Evolutionary conservation across 2,797 vertebrate genomes (phyloP), one percentile per base, ranked within the genome.

Genomic region (Oreonectes daqikongensis): DNA sequence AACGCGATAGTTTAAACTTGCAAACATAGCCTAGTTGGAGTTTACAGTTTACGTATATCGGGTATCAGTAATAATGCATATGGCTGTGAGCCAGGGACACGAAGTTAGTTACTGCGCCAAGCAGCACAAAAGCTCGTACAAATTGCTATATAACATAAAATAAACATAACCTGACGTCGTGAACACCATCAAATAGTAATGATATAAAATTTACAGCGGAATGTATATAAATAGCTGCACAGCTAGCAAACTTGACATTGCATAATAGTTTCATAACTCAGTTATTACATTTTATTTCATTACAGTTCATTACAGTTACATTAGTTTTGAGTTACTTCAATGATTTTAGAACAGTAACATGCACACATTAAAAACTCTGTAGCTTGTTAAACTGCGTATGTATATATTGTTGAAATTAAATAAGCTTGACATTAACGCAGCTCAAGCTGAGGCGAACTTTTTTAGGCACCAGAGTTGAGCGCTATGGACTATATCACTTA

Each of bases 1-100:
- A 84, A 83, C 81, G 85, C 81, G n/a, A n/a, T n/a, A 71, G 83
- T 86, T 91, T 90, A 89, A 86, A 90, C 88, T 88, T 89, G 87
- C 89, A 87, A 85, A 81, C 86, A 87, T 83, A 72, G n/a, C n/a
- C n/a, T n/a, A n/a, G n/a, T n/a, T n/a, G n/a, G n/a, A n/a, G n/a
- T 85, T 84, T 14, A 12, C 15, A 72, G 53, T 70, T 71, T 71
- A 50, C 50, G 59, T 57, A 24, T 85, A 85, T 88, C 83, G 87
- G 83, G 88, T 88, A 86, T 86, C 85, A 86, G 87, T 84, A 90
- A 88, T 85, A 87, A 90, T 85, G 89, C 79, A 67, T 73, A 82
- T 81, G 67, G 69, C 44, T 48, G n/a, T 46, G 6, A 6, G 55
- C 30, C 26, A 61, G 46, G 55, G 57, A 32, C 57, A 32, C 17